Evolutionary conservation across 2,113 vertebrate genomes (phyloP).

Genomic region (Aphyosemion australe): DNA sequence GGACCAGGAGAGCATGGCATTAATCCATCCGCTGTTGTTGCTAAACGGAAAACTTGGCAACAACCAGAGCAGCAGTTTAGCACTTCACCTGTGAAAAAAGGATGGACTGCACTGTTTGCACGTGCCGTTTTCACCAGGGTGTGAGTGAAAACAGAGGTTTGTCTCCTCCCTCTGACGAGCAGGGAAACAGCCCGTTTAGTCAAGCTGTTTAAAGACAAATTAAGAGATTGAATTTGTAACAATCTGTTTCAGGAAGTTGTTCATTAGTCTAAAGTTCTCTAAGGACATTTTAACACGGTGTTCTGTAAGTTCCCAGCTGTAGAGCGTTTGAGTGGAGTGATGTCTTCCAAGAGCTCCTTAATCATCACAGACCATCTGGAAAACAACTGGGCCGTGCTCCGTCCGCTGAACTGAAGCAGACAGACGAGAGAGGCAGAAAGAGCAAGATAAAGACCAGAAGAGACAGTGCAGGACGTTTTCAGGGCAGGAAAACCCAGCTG

Average conservation of each 20-base stretch:
- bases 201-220: conserved; percentile 43
- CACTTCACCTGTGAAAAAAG: conserved; percentile 8
- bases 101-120: conserved; percentile 6
- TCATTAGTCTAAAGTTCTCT: conserved; percentile 36
- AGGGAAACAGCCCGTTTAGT: neutral
- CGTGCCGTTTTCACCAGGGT: conserved; percentile 4
- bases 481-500: conserved; percentile 27
- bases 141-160: conserved; percentile 25
- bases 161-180: neutral
- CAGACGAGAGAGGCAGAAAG: conserved; percentile 33
- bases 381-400: conserved; percentile 61
- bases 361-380: conserved; percentile 70
- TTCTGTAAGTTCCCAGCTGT: conserved; percentile 64
- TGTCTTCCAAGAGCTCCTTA: conserved; percentile 65
- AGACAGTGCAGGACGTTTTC: conserved; percentile 6
- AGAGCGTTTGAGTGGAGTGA: conserved; percentile 57
- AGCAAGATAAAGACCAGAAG: conserved; percentile 20
- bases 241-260: conserved; percentile 54
- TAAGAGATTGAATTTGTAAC: conserved; percentile 42
- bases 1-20: conserved; percentile 36
- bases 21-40: conserved; percentile 40
- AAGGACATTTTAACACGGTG: conserved; percentile 51
- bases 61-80: conserved; percentile 14
- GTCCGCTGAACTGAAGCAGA: conserved; percentile 44
- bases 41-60: conserved; percentile 54